These are phyloP conservation scores for Parauchenoglanis ngamensis DNA, from an alignment of 2,797 vertebrate species.

Conservation along the genomic window DNA sequence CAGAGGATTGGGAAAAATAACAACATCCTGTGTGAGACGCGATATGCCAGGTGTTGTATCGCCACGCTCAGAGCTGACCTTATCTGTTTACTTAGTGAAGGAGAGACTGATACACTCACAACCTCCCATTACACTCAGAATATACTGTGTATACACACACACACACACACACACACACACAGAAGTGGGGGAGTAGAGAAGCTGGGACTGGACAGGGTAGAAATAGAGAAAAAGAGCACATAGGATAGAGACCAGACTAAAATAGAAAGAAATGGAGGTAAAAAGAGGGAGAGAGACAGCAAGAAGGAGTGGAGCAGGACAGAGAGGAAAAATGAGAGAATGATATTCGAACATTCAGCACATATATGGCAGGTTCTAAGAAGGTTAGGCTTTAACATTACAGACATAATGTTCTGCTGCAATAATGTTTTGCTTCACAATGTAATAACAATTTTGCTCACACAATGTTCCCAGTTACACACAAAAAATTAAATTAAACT, in stretches of 20 bases:
- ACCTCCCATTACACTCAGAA: constrained; percentile 18
- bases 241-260: neutral
- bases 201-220: neutral
- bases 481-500: neutral
- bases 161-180: neutral
- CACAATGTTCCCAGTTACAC: neutral
- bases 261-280: neutral
- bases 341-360: neutral
- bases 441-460: neutral
- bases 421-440: neutral
- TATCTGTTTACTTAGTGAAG: constrained; percentile 29
- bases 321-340: constrained; percentile 5
- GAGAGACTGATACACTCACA: constrained; percentile 26
- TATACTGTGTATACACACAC: neutral
- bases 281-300: neutral
- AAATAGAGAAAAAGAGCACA: neutral
- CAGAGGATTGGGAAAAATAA: constrained; percentile 22
- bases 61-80: constrained; percentile 24
- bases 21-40: constrained; percentile 17
- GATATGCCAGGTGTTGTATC: constrained; percentile 27
- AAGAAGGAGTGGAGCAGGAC: neutral
- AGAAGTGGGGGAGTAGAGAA: neutral
- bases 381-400: neutral
- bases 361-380: neutral
- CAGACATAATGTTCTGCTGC: neutral